Conservation (phyloP, 2,888 invertebrate genomes). For the Tachystola acroxantha region DNA sequence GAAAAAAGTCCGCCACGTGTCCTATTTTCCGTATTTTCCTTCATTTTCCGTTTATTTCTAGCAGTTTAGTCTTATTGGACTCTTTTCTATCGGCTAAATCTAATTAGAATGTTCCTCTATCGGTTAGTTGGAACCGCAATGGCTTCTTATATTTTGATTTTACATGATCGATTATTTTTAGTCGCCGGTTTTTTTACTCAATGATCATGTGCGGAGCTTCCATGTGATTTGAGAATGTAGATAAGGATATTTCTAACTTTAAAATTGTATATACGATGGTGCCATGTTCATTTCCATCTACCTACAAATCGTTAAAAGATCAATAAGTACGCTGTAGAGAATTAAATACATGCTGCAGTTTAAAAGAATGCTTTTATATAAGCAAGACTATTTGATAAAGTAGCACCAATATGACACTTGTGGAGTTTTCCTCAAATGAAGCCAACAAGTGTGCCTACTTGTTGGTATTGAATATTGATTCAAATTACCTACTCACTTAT, state of each 20-base stretch:
- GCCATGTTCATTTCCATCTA: not conserved
- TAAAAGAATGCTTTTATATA: too few relatives aligned
- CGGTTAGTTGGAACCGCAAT: not conserved
- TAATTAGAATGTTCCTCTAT: not conserved
- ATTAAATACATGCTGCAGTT: too few relatives aligned
- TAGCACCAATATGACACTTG: too few relatives aligned
- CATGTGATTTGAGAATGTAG: conserved; percentile 1
- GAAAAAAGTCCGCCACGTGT: conserved; percentile 71
- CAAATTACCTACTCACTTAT: too few relatives aligned
- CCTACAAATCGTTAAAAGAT: not conserved
- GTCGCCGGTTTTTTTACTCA: conserved; percentile 28
- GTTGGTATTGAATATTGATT: too few relatives aligned
- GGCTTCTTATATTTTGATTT: conserved; percentile 34
- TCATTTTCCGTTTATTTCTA: conserved; percentile 25
- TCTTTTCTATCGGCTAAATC: conserved; percentile 2
- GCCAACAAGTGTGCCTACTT: too few relatives aligned
- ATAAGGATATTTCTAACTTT: too few relatives aligned
- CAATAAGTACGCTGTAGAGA: not conserved
- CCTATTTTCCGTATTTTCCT: conserved; percentile 51
- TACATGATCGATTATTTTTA: conserved; percentile 47
- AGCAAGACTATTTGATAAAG: too few relatives aligned
- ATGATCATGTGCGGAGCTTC: not conserved
- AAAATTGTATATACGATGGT: too few relatives aligned
- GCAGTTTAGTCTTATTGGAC: conserved; percentile 11
- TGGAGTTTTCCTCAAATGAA: too few relatives aligned